Evolutionary conservation across 2,888 invertebrate species (phyloP), one percentile per base, ranked within the genome.

Genomic region (Scaptomyza flava): DNA sequence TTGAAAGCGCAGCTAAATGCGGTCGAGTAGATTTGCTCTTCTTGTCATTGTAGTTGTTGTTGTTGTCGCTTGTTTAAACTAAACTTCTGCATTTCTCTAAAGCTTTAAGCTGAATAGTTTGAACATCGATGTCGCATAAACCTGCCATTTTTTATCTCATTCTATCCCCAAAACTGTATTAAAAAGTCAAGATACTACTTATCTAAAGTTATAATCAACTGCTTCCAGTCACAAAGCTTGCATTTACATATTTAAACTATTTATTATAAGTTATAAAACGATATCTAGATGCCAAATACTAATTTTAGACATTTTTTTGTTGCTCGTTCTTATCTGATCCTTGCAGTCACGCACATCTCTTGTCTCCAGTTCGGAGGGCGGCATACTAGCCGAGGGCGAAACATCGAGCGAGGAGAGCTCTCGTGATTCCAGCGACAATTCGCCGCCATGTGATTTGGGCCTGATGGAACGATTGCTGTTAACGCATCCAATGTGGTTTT

Each of bases 401-500:
- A 94, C 94, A 9, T 94, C 94, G 78, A 94, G 94, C 31, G 84
- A 94, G 89, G 94, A 94, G 89, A 94, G 94, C 78, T 94, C 94
- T 7, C 93, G 93, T 46, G 88, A 86, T 50, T 88, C 87, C 52
- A 93, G 93, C 75, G 89, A 91, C 54, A 90, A 91, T 78, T 94
- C 94, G 62, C 95, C 95, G 72, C 96, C 96, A 72, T 97, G 97
- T 91, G 96, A 96, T 93, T 96, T 97, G 89, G 95, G 96, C 23
- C 93, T 97, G 74, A 93, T 97, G 89, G 98, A 98, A 92, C 94
- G 98, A 75, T 94, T 98, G 80, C 95, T 97, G 90, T 94, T 97
- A 77, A 97, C 97, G 34, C 98, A 98, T 93, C 97, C 98, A 45
- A 97, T 99, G 87, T 99, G 99, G 99, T 98, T 97, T 92, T 93